A percentile compares a stretch with the other conserved stretches of the same genome.
Conservation (phyloP, 2,797 vertebrate species). For the Podarcis siculus region DNA sequence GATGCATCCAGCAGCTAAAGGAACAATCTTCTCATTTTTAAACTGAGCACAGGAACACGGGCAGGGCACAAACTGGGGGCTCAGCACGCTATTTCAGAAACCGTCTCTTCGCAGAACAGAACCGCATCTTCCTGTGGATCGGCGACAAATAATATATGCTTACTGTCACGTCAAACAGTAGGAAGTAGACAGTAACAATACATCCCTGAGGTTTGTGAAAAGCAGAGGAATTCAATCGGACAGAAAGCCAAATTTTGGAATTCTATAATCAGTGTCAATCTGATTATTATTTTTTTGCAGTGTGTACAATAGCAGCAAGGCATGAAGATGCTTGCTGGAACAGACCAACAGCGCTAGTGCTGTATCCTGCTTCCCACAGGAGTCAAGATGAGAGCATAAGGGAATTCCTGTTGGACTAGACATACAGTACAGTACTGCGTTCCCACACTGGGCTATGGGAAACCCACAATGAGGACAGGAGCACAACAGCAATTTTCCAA, state of each 20-base stretch:
- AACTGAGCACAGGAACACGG: neutral
- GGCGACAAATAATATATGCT: neutral
- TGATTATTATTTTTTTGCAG: neutral
- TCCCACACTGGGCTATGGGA: too few species aligned
- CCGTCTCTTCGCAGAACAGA: neutral
- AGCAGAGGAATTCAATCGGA: neutral
- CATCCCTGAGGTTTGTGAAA: neutral
- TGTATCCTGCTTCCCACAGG: too few species aligned
- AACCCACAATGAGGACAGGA: too few species aligned
- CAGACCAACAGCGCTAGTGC: too few species aligned
- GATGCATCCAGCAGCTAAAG: neutral
- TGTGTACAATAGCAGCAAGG: neutral
- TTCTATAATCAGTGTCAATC: neutral
- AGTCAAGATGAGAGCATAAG: too few species aligned
- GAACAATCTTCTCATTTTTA: neutral
- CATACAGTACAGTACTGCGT: too few species aligned
- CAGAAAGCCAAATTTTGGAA: neutral
- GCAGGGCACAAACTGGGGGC: neutral
- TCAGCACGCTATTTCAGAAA: neutral
- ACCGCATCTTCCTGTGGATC: neutral
- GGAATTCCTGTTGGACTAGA: too few species aligned
- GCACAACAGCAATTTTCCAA: too few species aligned
- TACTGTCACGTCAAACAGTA: neutral
- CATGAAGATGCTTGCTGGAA: too few species aligned
- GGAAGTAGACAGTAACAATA: neutral